These are phyloP conservation scores for Ericerus pela DNA, from an alignment of 1,140 invertebrate species.

Conservation along the genomic window DNA sequence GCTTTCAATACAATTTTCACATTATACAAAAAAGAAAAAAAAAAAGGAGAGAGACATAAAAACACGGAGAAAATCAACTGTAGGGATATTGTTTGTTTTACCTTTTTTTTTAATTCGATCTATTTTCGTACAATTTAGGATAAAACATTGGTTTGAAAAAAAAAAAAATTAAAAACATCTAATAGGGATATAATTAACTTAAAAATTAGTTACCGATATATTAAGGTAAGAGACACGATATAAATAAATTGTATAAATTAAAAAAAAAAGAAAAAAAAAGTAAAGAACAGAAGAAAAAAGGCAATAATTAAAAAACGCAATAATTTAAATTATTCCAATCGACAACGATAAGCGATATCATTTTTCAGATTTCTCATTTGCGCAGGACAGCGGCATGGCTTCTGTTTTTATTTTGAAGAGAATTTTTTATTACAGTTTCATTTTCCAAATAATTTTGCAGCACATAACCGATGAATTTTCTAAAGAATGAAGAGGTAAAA, in stretches of 20 bases:
- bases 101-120: too few species aligned
- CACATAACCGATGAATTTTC: neutral
- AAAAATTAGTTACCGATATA: slow-evolving; percentile 9
- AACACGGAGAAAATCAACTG: neutral
- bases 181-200: slow-evolving; percentile 7
- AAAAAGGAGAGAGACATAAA: neutral
- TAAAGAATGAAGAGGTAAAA: too few species aligned
- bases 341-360: too few species aligned
- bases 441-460: neutral
- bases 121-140: too few species aligned
- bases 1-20: neutral
- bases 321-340: too few species aligned
- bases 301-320: slow-evolving; percentile 1
- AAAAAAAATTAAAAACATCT: slow-evolving; percentile 3
- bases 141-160: slow-evolving; percentile 6
- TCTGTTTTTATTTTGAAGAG: too few species aligned
- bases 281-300: neutral
- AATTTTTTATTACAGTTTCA: too few species aligned
- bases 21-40: neutral
- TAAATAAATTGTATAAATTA: slow-evolving; percentile 7
- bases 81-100: neutral
- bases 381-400: too few species aligned
- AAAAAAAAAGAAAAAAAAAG: neutral
- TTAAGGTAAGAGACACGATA: slow-evolving; percentile 11
- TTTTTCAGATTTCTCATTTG: too few species aligned